These are phyloP conservation scores for human (Homo sapiens) DNA, from an alignment of 2,113 vertebrate species.

Conservation along the genomic window GRCh38 chr5:60472501-60473000, in stretches of 20 bases:
- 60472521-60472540: neutral
- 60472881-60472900: neutral
- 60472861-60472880: neutral
- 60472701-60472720: neutral
- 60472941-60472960: neutral
- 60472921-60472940: neutral
- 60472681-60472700: neutral
- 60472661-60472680: neutral
- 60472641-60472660: neutral
- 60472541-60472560: neutral
- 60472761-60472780: neutral
- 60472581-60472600: neutral
- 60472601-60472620: neutral
- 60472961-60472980: neutral
- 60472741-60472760: neutral
- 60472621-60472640: neutral
- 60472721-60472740: neutral
- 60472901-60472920: neutral
- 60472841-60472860: neutral
- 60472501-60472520: neutral
- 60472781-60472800: neutral
- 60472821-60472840: neutral
- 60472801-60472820: neutral
- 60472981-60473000: neutral
- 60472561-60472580: neutral